phyloP scores from a whole-genome alignment of 2,113 vertebrate species.

The Perognathus longimembris region DNA sequence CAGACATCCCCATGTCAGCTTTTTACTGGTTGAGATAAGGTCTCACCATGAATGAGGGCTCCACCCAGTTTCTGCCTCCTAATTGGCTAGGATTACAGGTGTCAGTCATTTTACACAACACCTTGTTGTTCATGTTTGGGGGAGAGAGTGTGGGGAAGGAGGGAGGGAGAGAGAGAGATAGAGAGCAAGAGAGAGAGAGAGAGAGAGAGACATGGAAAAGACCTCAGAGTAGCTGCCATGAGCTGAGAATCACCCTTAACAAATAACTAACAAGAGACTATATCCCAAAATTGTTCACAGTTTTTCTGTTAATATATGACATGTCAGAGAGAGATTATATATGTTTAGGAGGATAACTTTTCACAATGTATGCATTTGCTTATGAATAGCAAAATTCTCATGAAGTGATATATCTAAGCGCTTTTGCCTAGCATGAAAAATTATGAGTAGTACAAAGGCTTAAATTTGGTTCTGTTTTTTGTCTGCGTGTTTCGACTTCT shows the following conservation, averaged over 20 bases:
- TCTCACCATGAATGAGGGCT: no score
- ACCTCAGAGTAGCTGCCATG: neutral
- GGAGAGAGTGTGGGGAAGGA: no score
- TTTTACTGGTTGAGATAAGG: no score
- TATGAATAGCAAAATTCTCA: neutral
- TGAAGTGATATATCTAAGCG: neutral
- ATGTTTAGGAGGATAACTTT: neutral
- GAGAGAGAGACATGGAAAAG: neutral
- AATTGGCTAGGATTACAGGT: no score
- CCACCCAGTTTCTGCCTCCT: no score
- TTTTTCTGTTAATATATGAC: neutral
- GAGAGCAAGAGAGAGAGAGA: neutral
- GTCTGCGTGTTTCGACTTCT: neutral
- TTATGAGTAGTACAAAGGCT: neutral
- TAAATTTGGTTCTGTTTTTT: conserved; percentile 4
- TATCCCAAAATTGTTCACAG: neutral
- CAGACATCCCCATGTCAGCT: no score
- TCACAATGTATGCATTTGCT: neutral
- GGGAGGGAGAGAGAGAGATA: no score
- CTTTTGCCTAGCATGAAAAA: neutral
- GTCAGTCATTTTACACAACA: no score
- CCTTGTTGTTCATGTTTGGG: no score
- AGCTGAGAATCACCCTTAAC: neutral
- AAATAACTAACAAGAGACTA: no score
- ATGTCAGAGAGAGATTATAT: neutral